Evolutionary conservation across 2,888 invertebrate genomes (phyloP).

Genomic region (Drosophila eohydei): DNA sequence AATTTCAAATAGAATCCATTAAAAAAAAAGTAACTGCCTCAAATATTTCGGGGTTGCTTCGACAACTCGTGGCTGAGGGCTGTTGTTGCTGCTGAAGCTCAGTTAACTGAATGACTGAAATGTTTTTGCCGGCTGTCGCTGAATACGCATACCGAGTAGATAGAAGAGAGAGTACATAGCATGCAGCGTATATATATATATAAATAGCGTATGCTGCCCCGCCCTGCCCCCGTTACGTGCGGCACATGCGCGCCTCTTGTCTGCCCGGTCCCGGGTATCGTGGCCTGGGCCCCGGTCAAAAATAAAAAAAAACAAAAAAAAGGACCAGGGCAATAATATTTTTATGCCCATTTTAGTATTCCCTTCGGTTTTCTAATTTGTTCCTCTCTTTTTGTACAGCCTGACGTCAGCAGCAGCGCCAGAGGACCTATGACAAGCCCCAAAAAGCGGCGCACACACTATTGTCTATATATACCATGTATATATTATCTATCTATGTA

Average conservation of each 20-base stretch:
- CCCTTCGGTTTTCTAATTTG: neutral
- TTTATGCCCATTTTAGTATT: slow-evolving; percentile 60
- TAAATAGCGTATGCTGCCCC: slow-evolving; percentile 2
- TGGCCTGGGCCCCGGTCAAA: slow-evolving; percentile 38
- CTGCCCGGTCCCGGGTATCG: slow-evolving; percentile 16
- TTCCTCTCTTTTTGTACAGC: slow-evolving; percentile 36
- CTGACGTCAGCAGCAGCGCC: slow-evolving; percentile 64
- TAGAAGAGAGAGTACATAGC: neutral
- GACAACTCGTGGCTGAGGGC: slow-evolving; percentile 15
- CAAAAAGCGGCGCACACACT: slow-evolving; percentile 4
- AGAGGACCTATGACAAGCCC: slow-evolving; percentile 56
- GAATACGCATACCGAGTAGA: slow-evolving; percentile 62
- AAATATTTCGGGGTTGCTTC: slow-evolving; percentile 40
- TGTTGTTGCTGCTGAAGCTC: slow-evolving; percentile 27
- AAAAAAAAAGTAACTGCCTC: slow-evolving; percentile 21
- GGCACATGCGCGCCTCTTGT: slow-evolving; percentile 42
- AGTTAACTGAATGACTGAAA: slow-evolving; percentile 34
- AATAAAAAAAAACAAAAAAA: neutral
- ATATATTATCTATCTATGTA: neutral
- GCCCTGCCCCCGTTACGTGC: slow-evolving; percentile 8
- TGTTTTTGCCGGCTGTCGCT: slow-evolving; percentile 71
- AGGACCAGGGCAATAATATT: slow-evolving; percentile 77
- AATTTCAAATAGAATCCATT: slow-evolving; percentile 48
- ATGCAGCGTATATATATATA: neutral
- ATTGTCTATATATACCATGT: neutral